Evolutionary conservation across 2,113 vertebrate genomes (phyloP), one percentile per base, ranked within the genome.

Genomic region (Thunnus thynnus): DNA sequence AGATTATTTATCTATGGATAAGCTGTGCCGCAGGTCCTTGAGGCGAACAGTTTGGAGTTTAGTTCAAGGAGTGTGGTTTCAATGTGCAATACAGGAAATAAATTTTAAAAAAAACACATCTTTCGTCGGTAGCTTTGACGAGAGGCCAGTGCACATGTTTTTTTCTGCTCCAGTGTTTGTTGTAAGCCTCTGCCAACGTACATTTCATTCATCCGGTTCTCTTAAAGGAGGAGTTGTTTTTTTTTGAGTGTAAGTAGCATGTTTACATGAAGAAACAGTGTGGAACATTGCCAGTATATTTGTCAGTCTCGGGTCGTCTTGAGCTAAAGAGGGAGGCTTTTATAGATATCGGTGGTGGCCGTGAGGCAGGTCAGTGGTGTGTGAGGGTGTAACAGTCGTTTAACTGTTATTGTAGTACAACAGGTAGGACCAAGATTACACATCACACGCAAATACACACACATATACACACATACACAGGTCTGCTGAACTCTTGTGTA

Each of bases 231-330:
- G 74, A 68, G 51, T 3, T 12, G n/a, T 57, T 7, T 1, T 36
- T 13, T 80, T 75, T 73, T 80, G 62, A 76, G 72, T 91, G 87
- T 87, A 87, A 86, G 83, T 89, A 89, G 91, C 92, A 93, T 93
- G 92, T 94, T 94, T 92, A 93, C 90, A 91, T 86, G 82, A 79
- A 41, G 86, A 83, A 89, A 88, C 88, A 36, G 72, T 46, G 60
- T n/a, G 62, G 85, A 81, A 85, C 82, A 54, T 87, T 83, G 82
- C 60, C 74, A 83, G 78, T 66, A 25, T 72, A 50, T 66, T 62
- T 63, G 69, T 83, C 75, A 77, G 72, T 80, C 75, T 83, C 7
- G 30, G 84, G 71, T 80, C 17, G 46, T 48, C 5, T 0, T n/a
- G 60, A 79, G 52, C 74, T 5, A 1, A 27, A 13, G 57, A 18